Percentiles rank a stretch among this genome's conserved stretches.
Evolutionary conservation across 2,888 invertebrate genomes (phyloP).

Genomic region (Chloroclysta siterata): DNA sequence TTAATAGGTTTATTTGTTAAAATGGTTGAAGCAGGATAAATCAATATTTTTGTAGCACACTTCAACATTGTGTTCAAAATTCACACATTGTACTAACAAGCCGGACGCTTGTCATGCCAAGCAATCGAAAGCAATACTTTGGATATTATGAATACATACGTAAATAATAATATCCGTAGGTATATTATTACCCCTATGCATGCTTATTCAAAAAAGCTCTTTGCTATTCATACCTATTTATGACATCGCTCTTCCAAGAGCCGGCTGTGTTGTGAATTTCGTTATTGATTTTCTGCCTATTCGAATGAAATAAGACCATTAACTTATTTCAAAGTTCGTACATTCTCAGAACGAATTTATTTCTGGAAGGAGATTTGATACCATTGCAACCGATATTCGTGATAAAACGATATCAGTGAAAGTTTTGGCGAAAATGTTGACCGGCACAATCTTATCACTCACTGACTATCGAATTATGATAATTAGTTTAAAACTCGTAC

Average conservation of each 20-base stretch:
- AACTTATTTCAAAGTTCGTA: conserved; percentile 4
- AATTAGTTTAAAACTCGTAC: conserved; percentile 7
- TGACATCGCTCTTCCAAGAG: background rate
- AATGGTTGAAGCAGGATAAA: conserved; percentile 17
- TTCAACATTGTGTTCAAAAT: conserved; percentile 10
- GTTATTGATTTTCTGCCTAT: conserved; percentile 10
- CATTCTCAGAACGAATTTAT: conserved; percentile 2
- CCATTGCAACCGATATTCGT: conserved; percentile 7
- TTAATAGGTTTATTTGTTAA: too few relatives aligned
- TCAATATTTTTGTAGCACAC: conserved; percentile 1
- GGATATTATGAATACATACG: background rate
- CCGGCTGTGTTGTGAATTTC: conserved; percentile 1
- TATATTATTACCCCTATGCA: background rate
- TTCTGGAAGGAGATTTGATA: conserved; percentile 6
- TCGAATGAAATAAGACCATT: conserved; percentile 8
- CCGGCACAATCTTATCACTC: conserved; percentile 11
- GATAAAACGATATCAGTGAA: conserved; percentile 1
- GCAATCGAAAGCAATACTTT: background rate
- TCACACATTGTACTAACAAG: background rate
- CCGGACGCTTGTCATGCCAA: background rate
- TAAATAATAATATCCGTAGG: background rate
- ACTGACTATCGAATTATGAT: conserved; percentile 5
- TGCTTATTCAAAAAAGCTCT: conserved; percentile 3
- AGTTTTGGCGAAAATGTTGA: conserved; percentile 9
- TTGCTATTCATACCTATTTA: conserved; percentile 12